Conservation (phyloP, 2,888 invertebrate species). For the Steinernema hermaphroditum region DNA sequence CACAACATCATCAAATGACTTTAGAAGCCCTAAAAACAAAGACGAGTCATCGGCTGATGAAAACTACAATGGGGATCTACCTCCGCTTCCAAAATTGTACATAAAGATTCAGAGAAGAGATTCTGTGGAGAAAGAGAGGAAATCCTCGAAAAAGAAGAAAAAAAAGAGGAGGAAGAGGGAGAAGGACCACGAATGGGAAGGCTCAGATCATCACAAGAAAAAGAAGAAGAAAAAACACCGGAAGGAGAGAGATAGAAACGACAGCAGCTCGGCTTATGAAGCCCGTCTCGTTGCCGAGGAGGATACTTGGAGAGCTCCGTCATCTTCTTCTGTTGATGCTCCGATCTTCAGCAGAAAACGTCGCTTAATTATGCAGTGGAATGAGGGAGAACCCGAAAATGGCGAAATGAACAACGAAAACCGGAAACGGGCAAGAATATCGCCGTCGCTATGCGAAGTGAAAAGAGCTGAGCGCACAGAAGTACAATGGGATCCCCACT, state of each 20-base stretch:
- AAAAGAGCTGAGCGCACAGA: neutral
- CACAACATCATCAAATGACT: neutral
- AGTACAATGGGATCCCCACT: constrained; percentile 17
- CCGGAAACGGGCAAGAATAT: neutral
- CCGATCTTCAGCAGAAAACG: constrained; percentile 13
- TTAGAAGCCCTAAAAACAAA: neutral
- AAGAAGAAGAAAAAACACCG: constrained; percentile 38
- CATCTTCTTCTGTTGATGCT: neutral
- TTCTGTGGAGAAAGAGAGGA: neutral
- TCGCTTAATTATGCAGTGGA: constrained; percentile 20
- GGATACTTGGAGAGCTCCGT: constrained; percentile 5
- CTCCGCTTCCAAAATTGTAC: constrained; percentile 45
- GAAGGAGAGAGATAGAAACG: constrained; percentile 28
- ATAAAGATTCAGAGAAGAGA: constrained; percentile 33
- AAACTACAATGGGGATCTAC: neutral
- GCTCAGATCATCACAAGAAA: constrained; percentile 31
- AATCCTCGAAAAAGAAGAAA: constrained; percentile 38
- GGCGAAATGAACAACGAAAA: neutral
- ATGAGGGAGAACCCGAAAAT: neutral
- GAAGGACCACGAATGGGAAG: constrained; percentile 43
- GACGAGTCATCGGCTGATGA: neutral
- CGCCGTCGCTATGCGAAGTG: neutral
- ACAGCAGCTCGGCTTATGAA: neutral
- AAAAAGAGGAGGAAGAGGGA: constrained; percentile 42
- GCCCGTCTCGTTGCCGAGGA: neutral